Evolutionary conservation across 2,888 invertebrate species (phyloP), one percentile per base, ranked within the genome.

Genomic region (Ornithoptera alexandrae): DNA sequence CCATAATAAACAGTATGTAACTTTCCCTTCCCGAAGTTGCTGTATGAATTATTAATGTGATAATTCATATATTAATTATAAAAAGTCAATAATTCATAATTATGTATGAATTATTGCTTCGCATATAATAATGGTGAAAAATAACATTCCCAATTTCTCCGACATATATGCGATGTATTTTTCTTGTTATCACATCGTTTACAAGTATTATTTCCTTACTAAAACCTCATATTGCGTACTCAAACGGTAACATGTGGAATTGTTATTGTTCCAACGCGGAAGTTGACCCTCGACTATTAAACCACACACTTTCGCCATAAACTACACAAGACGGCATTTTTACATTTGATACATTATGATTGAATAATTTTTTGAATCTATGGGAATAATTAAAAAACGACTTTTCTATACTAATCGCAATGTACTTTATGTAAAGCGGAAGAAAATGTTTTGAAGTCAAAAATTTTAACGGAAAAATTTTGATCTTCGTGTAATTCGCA

Each of bases 1-100:
- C 86, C 97, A 97, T 80, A 96, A 97, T 84, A 95, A 95, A 82
- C 96, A 96, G 96, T 96, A 88, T 93, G 95, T 94, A 75, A 67
- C 65, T 63, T 50, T 50, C 2, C n/a, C 10, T 30, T 7, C 46
- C 36, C 10, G 5, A 50, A 60, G 30, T 30, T 20, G 20, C 10
- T 73, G 4, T 57, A 30, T 5, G 56, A 64, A 56, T 30, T 30
- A 30, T 30, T 30, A 30, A 30, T 30, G 30, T 30, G 30, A 30
- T 30, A 5, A 30, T 30, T 30, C 5, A 30, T 30, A 30, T 5
- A 30, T 30, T 30, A 30, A 30, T 30, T 30, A 30, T 30, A 30
- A 30, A 30, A 30, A 30, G 30, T 30, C 30, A 30, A 30, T 30
- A 30, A 30, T 30, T 30, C 30, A 30, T 30, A 30, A 30, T 30